Conservation (phyloP, 2,797 vertebrate species). For the Psittacula derbiana region DNA sequence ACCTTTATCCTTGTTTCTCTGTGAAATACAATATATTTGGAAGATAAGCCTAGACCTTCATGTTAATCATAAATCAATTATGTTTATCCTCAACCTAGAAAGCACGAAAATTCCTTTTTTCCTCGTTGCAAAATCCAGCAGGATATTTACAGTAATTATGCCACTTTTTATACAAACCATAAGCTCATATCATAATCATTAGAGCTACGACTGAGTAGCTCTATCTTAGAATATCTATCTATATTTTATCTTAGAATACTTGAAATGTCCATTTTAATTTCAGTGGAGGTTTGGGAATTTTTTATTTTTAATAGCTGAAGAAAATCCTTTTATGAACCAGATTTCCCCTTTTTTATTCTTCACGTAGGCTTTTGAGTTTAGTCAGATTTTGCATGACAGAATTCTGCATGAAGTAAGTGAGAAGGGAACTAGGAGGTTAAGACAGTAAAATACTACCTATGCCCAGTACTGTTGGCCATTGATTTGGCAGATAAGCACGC, state of each 20-base stretch:
- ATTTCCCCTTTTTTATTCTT: slow-evolving; percentile 53
- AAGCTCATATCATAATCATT: slow-evolving; percentile 39
- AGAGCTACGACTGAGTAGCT: neutral
- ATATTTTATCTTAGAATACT: slow-evolving; percentile 8
- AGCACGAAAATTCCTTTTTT: slow-evolving; percentile 59
- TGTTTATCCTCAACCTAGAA: slow-evolving; percentile 63
- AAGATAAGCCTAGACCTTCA: slow-evolving; percentile 55
- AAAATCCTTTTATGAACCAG: slow-evolving; percentile 57
- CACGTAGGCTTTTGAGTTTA: slow-evolving; percentile 40
- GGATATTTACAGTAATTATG: slow-evolving; percentile 64
- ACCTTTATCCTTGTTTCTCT: slow-evolving; percentile 58
- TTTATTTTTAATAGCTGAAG: slow-evolving; percentile 50
- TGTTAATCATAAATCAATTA: slow-evolving; percentile 75
- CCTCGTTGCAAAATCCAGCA: slow-evolving; percentile 63
- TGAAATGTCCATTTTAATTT: slow-evolving; percentile 53
- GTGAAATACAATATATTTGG: slow-evolving; percentile 70
- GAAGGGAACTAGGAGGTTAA: neutral
- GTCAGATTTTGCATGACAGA: slow-evolving; percentile 29
- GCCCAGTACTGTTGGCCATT: neutral
- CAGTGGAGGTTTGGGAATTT: slow-evolving; percentile 7
- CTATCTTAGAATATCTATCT: neutral
- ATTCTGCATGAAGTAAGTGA: slow-evolving; percentile 18
- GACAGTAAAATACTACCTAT: slow-evolving; percentile 3
- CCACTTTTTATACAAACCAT: slow-evolving; percentile 50
- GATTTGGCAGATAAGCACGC: slow-evolving; percentile 4